A percentile compares a stretch with the other conserved stretches of the same genome.
phyloP scores from a whole-genome alignment of 2,888 invertebrate species.

The Epicampocera succincta region DNA sequence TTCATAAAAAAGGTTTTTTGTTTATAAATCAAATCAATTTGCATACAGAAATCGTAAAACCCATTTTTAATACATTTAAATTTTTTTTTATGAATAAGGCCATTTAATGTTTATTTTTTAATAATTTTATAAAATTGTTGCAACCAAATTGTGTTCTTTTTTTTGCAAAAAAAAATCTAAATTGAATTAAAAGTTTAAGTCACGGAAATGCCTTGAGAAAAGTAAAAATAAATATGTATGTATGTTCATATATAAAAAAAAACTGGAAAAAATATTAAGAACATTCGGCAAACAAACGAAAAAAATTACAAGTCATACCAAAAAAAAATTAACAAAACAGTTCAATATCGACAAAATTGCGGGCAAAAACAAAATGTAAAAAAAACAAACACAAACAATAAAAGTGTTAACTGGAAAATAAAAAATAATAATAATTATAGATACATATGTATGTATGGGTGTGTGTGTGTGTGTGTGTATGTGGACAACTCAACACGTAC shows the following conservation, averaged over 20 bases:
- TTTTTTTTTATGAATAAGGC: neutral
- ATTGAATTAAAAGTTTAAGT: conserved; percentile 50
- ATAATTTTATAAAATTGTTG: conserved; percentile 30
- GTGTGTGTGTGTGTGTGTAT: no score
- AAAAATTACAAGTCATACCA: neutral
- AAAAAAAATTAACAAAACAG: conserved; percentile 5
- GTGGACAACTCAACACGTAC: neutral
- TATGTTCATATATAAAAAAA: conserved; percentile 22
- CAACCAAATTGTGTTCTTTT: conserved; percentile 5
- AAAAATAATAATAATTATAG: neutral
- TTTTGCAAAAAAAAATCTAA: conserved; percentile 22
- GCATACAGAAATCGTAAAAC: no score
- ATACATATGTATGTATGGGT: no score
- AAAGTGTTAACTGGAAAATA: neutral
- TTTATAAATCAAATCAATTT: no score
- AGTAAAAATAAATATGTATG: conserved; percentile 2
- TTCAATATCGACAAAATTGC: conserved; percentile 18
- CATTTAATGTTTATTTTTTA: neutral
- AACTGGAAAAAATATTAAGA: conserved; percentile 5
- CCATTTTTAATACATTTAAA: no score
- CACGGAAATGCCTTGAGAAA: conserved; percentile 66
- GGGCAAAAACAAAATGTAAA: conserved; percentile 26
- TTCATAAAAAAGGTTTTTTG: no score
- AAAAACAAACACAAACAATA: conserved; percentile 22
- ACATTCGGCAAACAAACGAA: neutral